Evolutionary conservation across 2,888 invertebrate species (phyloP).

Genomic region (Celastrina argiolus): DNA sequence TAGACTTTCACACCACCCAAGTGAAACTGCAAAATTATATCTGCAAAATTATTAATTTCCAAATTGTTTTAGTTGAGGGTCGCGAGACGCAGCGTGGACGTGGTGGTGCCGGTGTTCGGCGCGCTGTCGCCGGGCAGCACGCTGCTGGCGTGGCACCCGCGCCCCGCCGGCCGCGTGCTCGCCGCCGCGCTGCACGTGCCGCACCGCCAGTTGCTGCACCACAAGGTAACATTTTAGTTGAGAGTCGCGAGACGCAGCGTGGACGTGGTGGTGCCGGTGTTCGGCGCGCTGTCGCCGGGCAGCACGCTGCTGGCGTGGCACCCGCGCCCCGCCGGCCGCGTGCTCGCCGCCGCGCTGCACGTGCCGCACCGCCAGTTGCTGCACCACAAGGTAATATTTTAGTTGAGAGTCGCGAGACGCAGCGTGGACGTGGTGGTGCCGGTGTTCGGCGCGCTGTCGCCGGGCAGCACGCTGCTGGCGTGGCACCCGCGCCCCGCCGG

Average conservation of each 20-base stretch:
- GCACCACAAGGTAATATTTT: conserved; percentile 87
- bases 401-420: no score
- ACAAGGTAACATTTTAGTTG: conserved; percentile 79
- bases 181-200: conserved; percentile 90
- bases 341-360: conserved; percentile 88
- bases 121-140: conserved; percentile 90
- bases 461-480: no score
- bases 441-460: no score
- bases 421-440: no score
- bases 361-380: conserved; percentile 87
- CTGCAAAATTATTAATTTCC: no score
- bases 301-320: conserved; percentile 88
- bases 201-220: conserved; percentile 86
- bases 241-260: conserved; percentile 53
- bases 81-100: conserved; percentile 65
- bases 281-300: conserved; percentile 89
- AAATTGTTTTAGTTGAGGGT: background rate
- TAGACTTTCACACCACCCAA: no score
- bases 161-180: conserved; percentile 83
- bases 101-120: conserved; percentile 84
- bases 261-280: conserved; percentile 82
- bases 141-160: conserved; percentile 84
- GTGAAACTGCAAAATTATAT: no score
- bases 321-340: conserved; percentile 81
- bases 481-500: no score